Conservation (phyloP, 2,888 invertebrate species). For the Callosobruchus maculatus region DNA sequence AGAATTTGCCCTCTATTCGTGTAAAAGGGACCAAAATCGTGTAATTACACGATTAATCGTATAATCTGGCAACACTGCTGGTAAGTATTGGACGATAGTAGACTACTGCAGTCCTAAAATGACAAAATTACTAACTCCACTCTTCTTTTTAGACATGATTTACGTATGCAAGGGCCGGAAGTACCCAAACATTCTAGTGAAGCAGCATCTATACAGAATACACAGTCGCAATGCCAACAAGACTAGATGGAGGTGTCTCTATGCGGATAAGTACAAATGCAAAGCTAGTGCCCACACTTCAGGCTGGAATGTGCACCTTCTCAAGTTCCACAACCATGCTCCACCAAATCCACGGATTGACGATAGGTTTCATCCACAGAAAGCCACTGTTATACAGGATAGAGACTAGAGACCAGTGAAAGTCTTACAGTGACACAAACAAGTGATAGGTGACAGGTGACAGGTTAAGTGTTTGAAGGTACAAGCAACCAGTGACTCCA, state of each 20-base stretch:
- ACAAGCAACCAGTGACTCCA: too few species aligned
- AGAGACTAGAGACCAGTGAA: too few species aligned
- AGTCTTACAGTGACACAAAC: too few species aligned
- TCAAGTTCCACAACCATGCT: conserved; percentile 15
- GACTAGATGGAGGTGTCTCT: conserved; percentile 16
- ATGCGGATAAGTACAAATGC: conserved; percentile 19
- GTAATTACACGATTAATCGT: too few species aligned
- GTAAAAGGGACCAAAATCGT: too few species aligned
- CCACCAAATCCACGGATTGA: conserved; percentile 4
- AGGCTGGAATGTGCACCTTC: conserved; percentile 8
- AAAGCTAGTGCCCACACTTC: conserved; percentile 17
- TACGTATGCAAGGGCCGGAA: conserved; percentile 26
- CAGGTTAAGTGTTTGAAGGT: too few species aligned
- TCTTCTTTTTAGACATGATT: conserved; percentile 20
- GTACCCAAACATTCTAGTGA: conserved; percentile 27
- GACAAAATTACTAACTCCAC: neutral
- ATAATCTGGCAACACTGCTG: too few species aligned
- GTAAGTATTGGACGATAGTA: too few species aligned
- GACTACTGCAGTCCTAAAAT: too few species aligned
- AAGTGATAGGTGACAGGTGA: too few species aligned
- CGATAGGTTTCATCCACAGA: conserved; percentile 6
- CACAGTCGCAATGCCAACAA: conserved; percentile 16
- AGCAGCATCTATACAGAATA: conserved; percentile 20
- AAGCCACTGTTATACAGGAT: conserved; percentile 1
- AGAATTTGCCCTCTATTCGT: too few species aligned